phyloP scores from a whole-genome alignment of 2,113 vertebrate species.

The Eudorcas thomsonii region DNA sequence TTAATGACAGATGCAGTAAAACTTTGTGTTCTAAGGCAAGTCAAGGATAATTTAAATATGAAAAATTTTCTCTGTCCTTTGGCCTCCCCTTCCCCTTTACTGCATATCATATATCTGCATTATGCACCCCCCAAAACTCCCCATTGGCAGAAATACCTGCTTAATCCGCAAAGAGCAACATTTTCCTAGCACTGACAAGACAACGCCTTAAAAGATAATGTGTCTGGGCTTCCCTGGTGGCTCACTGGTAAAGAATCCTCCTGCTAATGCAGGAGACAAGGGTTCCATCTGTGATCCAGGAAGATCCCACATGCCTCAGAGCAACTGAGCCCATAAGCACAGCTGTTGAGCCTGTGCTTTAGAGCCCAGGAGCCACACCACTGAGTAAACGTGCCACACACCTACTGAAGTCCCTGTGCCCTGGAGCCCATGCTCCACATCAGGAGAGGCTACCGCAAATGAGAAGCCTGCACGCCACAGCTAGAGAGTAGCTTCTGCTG shows the following conservation, averaged over 20 bases:
- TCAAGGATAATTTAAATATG: neutral
- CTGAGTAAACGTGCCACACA: neutral
- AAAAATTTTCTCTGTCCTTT: neutral
- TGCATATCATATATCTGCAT: neutral
- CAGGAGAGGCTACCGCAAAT: accelerated
- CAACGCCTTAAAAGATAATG: neutral
- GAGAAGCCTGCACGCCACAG: neutral
- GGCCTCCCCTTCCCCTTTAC: neutral
- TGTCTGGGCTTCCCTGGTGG: neutral
- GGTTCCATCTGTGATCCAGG: neutral
- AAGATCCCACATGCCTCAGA: neutral
- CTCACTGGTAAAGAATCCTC: neutral
- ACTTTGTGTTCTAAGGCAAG: neutral
- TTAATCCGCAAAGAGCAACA: neutral
- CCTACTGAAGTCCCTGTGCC: neutral
- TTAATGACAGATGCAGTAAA: neutral
- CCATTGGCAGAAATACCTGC: neutral
- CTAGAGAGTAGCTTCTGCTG: neutral
- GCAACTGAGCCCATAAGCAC: neutral
- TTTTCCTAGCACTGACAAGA: neutral
- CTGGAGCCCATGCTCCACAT: neutral
- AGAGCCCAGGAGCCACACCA: neutral
- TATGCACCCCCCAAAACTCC: neutral
- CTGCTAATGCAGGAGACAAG: neutral
- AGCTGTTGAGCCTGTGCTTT: neutral